phyloP scores from a whole-genome alignment of 2,797 vertebrate genomes.

The Clarias laeviceps region DNA sequence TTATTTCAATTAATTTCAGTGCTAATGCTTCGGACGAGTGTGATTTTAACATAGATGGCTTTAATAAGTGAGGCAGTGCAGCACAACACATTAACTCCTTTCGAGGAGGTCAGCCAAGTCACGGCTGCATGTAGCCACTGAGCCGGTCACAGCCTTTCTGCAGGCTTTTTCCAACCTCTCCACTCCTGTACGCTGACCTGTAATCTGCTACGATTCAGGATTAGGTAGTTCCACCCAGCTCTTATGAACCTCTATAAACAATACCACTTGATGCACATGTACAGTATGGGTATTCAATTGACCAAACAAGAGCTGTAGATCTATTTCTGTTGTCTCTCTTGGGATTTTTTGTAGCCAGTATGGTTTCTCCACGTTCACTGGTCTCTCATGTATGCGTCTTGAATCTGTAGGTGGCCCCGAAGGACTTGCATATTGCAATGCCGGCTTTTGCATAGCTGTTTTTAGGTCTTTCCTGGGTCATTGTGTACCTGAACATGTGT shows the following conservation, averaged over 20 bases:
- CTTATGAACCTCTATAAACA: constrained; percentile 35
- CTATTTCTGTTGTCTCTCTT: constrained; percentile 34
- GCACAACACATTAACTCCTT: constrained; percentile 64
- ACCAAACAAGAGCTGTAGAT: constrained; percentile 43
- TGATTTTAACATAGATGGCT: constrained; percentile 66
- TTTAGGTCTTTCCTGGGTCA: constrained; percentile 49
- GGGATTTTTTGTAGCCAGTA: constrained; percentile 25
- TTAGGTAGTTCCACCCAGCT: constrained; percentile 45
- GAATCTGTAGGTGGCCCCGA: constrained; percentile 31
- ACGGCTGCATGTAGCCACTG: constrained; percentile 16
- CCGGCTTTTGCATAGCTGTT: constrained; percentile 46
- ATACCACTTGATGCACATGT: constrained; percentile 42
- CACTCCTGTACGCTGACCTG: constrained; percentile 37
- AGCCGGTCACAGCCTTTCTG: constrained; percentile 20
- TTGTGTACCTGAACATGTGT: constrained; percentile 32
- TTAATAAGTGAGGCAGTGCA: constrained; percentile 67
- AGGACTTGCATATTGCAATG: constrained; percentile 45
- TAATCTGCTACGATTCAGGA: constrained; percentile 36
- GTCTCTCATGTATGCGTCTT: constrained; percentile 30
- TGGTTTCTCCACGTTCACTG: constrained; percentile 32
- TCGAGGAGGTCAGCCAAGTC: constrained; percentile 53
- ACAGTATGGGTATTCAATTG: constrained; percentile 42
- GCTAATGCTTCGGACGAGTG: constrained; percentile 66
- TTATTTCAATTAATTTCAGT: constrained; percentile 72
- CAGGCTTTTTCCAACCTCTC: constrained; percentile 22